Evolutionary conservation across 1,140 invertebrate genomes (phyloP), one percentile per base, ranked within the genome.

Genomic region (Sitodiplosis mosellana): DNA sequence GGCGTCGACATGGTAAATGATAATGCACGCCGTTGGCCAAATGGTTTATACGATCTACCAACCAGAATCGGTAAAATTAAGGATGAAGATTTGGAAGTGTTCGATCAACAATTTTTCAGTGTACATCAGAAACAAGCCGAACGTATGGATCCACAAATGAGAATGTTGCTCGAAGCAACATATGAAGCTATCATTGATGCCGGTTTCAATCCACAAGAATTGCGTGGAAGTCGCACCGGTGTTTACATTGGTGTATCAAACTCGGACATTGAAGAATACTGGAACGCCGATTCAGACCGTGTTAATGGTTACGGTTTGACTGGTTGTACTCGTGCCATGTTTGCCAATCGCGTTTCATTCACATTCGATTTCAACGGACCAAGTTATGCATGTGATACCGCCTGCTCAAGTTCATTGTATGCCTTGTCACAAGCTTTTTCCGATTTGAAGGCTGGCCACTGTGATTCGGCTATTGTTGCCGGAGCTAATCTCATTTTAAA

Each of bases 161-260:
- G 68, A 49, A 48, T 66, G 27, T 49, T 70, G 15, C 48, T 69
- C 5, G 63, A 69, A 55, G 43, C 46, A 14, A 52, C 52, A 42
- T 61, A 56, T 22, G 61, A 63, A 51, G 55, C 56, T 11, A 48
- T 65, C 2, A 37, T 55, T 1, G 63, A 65, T 53, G 54, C 60
- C 45, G 60, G 62, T 34, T 34, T 83, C 19, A 88, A 87, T 62
- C 88, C 85, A 33, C 59, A 64, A 37, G 75, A 76, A 52, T 55
- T 87, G 10, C 68, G 74, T 55, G 88, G 84, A 47, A 75, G 76
- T 15, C 83, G 72, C 55, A 93, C 84, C 44, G 89, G 87, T 46
- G 87, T 91, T 4, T 95, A 85, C 63, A 77, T 95, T 53, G 90
- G 90, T 44, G 83, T 84, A 1, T 90, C 85, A 48, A 74, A 74